Base-by-base conservation (phyloP, 2,797 vertebrate genomes). In the Sphenodon punctatus region DNA sequence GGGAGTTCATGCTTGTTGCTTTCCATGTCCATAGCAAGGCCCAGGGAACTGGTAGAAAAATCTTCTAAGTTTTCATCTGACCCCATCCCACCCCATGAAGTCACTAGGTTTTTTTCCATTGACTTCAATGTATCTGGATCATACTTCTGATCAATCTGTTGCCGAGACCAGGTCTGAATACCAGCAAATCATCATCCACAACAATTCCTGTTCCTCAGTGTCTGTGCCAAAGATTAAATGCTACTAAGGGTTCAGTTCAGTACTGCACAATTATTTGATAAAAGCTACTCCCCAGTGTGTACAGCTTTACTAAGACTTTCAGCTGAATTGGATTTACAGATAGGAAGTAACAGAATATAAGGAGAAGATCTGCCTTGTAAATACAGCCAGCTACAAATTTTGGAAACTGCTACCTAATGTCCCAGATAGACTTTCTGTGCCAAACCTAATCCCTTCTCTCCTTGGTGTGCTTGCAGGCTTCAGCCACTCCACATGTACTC, bases 401-500 rank as follows among this genome's bases (percentile, higher is more conserved):
- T 27, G 13, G n/a, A 22, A 58, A 7, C 36, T 20, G 19, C 17
- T 66, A 30, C 41, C 25, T 27, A 66, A 36, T 48, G 53, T 9
- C 51, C 43, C 39, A 10, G n/a, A 17, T 11, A 32, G 49, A 6
- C 23, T 41, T 61, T 49, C 14, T 43, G n/a, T 43, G 32, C 22
- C n/a, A 34, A 30, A 41, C 8, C 25, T 25, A 34, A 17, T 36
- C 19, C 2, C 16, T 42, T 30, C 19, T 56, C 3, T 4, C 53
- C 10, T 1, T 5, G 7, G n/a, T 80, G 49, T 81, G 38, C 82
- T 14, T 13, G 36, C 91, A 98, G 97, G 89, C 77, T 97, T 94
- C 97, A 98, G 84, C 97, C 97, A 3, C 95, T 98, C 49, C 97
- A 97, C 75, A 38, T 97, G 53, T 97, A 97, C 67, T 96, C 96